Evolutionary conservation across 2,113 vertebrate species (phyloP).

Genomic region (Sphyrna mokarran): DNA sequence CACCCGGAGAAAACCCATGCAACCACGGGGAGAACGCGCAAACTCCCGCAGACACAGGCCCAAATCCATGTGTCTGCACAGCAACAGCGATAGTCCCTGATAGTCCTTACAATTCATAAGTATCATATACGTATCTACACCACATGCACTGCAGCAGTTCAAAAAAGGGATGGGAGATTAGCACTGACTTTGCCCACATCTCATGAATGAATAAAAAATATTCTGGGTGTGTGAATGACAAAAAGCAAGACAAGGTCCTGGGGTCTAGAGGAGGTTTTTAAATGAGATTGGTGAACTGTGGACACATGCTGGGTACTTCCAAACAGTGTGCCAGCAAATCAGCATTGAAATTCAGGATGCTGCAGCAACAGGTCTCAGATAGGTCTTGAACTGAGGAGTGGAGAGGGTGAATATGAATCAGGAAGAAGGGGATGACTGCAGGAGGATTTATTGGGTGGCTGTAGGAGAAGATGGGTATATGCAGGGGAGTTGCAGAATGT

Average conservation of each 20-base stretch:
- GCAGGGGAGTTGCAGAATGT: not conserved
- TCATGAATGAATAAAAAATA: not conserved
- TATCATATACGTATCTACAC: not conserved
- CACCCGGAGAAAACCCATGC: too few relatives aligned
- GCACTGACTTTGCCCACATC: too few relatives aligned
- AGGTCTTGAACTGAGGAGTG: not conserved
- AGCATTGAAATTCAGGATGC: not conserved
- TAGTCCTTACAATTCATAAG: too few relatives aligned
- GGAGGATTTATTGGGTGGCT: not conserved
- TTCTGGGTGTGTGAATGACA: not conserved
- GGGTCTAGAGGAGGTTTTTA: not conserved
- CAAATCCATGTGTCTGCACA: too few relatives aligned
- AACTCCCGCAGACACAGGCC: too few relatives aligned
- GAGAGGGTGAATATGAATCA: not conserved
- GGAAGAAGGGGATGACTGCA: not conserved
- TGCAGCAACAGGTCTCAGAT: not conserved
- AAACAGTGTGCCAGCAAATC: not conserved
- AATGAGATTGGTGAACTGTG: not conserved
- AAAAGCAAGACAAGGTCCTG: not conserved
- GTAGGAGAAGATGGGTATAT: not conserved
- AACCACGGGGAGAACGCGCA: too few relatives aligned
- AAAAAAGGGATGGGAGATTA: too few relatives aligned
- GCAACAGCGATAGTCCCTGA: too few relatives aligned
- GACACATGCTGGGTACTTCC: not conserved
- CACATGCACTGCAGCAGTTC: too few relatives aligned